These are phyloP conservation scores for Myrmophylax atrothorax DNA, from an alignment of 2,113 vertebrate species.

Conservation along the genomic window DNA sequence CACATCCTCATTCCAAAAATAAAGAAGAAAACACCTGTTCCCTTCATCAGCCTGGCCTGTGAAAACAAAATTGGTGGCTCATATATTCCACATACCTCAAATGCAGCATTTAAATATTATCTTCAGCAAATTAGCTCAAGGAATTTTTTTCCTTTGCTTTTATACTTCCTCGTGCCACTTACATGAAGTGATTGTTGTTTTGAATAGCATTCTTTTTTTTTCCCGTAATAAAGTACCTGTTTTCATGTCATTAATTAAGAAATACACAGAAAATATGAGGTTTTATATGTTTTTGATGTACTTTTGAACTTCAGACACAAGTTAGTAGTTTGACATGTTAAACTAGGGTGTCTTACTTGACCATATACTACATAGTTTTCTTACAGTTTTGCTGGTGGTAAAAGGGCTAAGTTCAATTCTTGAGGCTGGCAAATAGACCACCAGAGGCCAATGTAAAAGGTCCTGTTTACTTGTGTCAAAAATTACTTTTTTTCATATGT, in stretches of 20 bases:
- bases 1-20: not conserved
- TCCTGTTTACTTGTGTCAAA: not conserved
- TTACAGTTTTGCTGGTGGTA: constrained; percentile 22
- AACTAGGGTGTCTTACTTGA: not conserved
- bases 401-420: not conserved
- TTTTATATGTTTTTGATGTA: not conserved
- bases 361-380: not conserved
- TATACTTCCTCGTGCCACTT: constrained; percentile 36
- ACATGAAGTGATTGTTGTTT: constrained; percentile 22
- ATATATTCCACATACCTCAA: constrained; percentile 29
- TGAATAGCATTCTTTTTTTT: constrained; percentile 56
- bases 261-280: constrained; percentile 7
- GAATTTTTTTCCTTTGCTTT: constrained; percentile 56
- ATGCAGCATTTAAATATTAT: constrained; percentile 36
- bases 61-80: constrained; percentile 20
- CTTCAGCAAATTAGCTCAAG: constrained; percentile 49
- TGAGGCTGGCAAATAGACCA: constrained; percentile 20
- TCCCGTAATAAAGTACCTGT: not conserved
- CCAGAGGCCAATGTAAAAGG: constrained; percentile 9
- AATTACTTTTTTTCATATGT: not conserved
- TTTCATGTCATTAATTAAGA: constrained; percentile 36
- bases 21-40: constrained; percentile 58
- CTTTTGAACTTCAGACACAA: constrained; percentile 2
- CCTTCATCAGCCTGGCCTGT: not conserved
- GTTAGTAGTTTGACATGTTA: not conserved